Conservation (phyloP, 2,113 vertebrate genomes). For the Telmatochromis bifrenatus region DNA sequence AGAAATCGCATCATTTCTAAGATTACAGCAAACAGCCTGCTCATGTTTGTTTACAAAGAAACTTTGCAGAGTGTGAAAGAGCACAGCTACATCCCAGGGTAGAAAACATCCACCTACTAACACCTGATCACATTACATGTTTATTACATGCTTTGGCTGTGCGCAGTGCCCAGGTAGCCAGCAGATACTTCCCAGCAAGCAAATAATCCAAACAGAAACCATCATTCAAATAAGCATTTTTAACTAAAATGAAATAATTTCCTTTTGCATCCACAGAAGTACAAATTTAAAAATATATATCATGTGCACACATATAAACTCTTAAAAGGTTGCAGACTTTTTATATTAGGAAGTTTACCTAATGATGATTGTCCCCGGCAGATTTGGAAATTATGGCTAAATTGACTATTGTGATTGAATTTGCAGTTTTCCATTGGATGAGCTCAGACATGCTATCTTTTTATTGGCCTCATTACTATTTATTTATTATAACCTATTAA, state of each 20-base stretch:
- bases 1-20: background rate
- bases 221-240: background rate
- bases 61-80: background rate
- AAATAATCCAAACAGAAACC: background rate
- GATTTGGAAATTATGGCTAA: background rate
- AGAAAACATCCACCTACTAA: background rate
- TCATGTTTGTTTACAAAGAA: background rate
- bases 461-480: conserved; percentile 28
- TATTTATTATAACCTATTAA: conserved; percentile 41
- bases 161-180: background rate
- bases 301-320: background rate
- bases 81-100: background rate
- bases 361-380: background rate
- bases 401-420: background rate
- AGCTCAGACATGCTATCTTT: conserved; percentile 11
- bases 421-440: background rate
- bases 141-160: background rate
- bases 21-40: background rate
- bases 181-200: background rate
- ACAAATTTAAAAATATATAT: background rate
- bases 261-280: background rate
- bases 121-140: background rate
- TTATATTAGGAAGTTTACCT: background rate
- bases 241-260: rapidly evolving
- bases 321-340: background rate